Conservation (phyloP, 1,140 invertebrate genomes). For the Melipona quadrifasciata region DNA sequence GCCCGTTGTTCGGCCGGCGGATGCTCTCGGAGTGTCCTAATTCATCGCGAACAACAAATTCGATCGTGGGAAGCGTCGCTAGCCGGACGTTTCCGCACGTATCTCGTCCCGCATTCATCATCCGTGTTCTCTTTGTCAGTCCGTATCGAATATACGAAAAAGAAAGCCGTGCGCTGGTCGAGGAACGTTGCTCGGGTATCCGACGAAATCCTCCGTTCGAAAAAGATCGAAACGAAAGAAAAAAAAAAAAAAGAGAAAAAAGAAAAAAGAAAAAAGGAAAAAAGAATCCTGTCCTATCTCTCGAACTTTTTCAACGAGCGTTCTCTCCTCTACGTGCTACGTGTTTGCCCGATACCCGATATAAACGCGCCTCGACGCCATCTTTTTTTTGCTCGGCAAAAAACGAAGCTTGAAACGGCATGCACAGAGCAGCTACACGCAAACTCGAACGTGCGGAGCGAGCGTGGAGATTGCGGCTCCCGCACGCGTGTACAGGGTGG, state of each 20-base stretch:
- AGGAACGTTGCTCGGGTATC: not conserved
- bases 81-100: constrained; percentile 3
- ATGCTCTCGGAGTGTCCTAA: not conserved
- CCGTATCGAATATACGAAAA: constrained; percentile 10
- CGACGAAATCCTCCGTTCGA: not conserved
- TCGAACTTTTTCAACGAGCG: no score
- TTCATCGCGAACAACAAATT: not conserved
- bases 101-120: constrained; percentile 24
- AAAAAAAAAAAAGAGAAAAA: not conserved
- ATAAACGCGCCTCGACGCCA: constrained; percentile 1
- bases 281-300: not conserved
- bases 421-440: constrained; percentile 35
- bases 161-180: constrained; percentile 1
- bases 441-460: constrained; percentile 48
- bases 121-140: constrained; percentile 36
- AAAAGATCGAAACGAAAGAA: no score
- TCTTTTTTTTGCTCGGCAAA: constrained; percentile 1
- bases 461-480: constrained; percentile 4
- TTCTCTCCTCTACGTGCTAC: no score
- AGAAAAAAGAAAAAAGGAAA: no score
- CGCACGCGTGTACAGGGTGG: constrained; percentile 48
- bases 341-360: not conserved
- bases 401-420: constrained; percentile 12
- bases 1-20: constrained; percentile 8
- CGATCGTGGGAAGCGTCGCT: not conserved